Conservation (phyloP, 1,140 invertebrate genomes). For the Zaprionus camerounensis region DNA sequence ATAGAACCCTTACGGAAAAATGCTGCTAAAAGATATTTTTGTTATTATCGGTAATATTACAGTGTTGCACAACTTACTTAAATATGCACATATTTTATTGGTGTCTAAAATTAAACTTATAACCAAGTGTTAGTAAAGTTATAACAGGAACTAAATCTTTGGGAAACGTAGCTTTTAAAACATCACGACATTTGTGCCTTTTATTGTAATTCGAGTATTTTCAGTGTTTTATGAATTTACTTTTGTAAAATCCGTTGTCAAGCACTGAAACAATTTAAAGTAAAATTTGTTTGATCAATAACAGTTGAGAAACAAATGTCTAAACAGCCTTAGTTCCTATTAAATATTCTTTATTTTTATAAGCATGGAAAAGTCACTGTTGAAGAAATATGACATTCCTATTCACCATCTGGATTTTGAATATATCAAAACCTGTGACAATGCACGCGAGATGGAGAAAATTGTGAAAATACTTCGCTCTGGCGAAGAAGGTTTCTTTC, state of each 20-base stretch:
- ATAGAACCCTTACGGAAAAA: constrained; percentile 86
- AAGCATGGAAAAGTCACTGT: constrained; percentile 75
- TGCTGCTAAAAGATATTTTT: constrained; percentile 59
- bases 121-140: neutral
- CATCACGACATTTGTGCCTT: no score
- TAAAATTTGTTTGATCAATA: constrained; percentile 36
- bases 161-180: neutral
- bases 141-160: neutral
- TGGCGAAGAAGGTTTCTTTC: constrained; percentile 89
- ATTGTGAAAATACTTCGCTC: constrained; percentile 87
- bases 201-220: no score
- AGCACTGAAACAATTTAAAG: constrained; percentile 9
- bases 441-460: constrained; percentile 86
- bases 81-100: neutral
- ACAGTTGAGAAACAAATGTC: constrained; percentile 20
- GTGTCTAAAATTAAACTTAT: neutral
- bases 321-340: constrained; percentile 6
- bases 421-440: constrained; percentile 86
- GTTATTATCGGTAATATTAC: neutral
- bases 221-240: neutral
- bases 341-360: constrained; percentile 8
- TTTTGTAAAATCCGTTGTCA: constrained; percentile 18
- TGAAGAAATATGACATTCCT: constrained; percentile 86
- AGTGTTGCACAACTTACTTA: constrained; percentile 25
- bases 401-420: constrained; percentile 87